Base-by-base conservation (phyloP, 2,797 vertebrate species). In the Danio choprae region DNA sequence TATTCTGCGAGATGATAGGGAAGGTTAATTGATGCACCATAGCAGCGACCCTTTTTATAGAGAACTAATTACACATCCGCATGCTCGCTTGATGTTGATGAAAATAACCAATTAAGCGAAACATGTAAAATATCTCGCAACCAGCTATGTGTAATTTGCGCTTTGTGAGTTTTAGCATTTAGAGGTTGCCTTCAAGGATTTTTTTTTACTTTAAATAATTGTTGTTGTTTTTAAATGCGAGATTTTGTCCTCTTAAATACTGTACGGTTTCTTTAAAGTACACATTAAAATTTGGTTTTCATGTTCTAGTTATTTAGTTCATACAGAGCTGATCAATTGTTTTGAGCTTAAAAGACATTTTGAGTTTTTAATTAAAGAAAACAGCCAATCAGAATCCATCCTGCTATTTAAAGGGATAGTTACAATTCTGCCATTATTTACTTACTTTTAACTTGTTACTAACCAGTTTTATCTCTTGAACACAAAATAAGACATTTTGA, bases 11-110 rank as follows among this genome's bases (percentile, higher is more conserved):
- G 59, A 79, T 72, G 77, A 79, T 64, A 40, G 59, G 18, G 18
- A 79, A 79, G 77, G 77, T 79, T 79, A 72, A 79, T 72, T 72
- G 68, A 79, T 79, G 68, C 68, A 62, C 46, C 63, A 77, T 64
- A 72, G 58, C 59, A 55, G 79, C 7, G 20, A 64, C 68, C 50
- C 15, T 53, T 72, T 79, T 63, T 60, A 79, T 64, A 55, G 15
- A 72, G 68, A 79, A 72, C 77, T 72, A 79, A 79, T 79, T 79
- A 79, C 48, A 38, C 48, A 46, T 64, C 50, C 4, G 40, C 48
- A 36, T 20, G 12, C 20, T 44, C 58, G 12, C 56, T 63, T 72
- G 48, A 72, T 64, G 68, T 64, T 63, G 68, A 63, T 73, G 69
- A 72, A 79, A 79, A 79, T 64, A 79, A 64, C 58, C 59, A 71